Base-by-base conservation (phyloP, 2,113 vertebrate species). In the Raja brachyura region DNA sequence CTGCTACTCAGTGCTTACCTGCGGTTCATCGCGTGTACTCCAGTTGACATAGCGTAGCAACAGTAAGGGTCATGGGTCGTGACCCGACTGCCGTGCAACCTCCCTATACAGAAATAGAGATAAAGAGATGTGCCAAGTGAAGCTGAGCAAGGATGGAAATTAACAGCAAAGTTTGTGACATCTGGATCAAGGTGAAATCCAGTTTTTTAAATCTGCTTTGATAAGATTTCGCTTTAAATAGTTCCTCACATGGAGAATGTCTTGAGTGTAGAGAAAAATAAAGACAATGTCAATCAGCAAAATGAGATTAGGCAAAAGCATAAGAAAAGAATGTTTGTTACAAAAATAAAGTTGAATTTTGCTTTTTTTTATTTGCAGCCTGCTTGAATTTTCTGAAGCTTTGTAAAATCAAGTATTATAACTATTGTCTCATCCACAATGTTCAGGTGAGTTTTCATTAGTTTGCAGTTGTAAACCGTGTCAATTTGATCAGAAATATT, bases 341-440 rank as follows among this genome's bases (percentile, higher is more conserved):
- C 13, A 63, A 93, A 93, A 74, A 93, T 93, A 33, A 8, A 10
- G 31, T 92, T 92, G 39, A 54, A 14, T 94, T 86, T 94, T 94
- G 93, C 90, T 93, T 94, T 20, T 86, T 85, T 93, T 95, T 95
- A 95, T 88, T 95, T 96, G 28, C 96, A 99, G 99, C 98, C 76
- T 98, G 96, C 90, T 95, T 98, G 93, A 99, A 99, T 96, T 99
- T 99, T 93, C 94, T 99, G 95, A 99, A 99, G 94, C 96, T 99
- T 94, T 99, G 99, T 96, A 99, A 99, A 96, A 98, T 97, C 95
- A 99, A 99, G 93, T 98, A 98, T 94, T 99, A 99, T 95, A 99
- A 99, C 95, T 99, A 98, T 93, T 99, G 98, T 93, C 98, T 99
- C 93, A 95, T 99, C 95, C 97, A 99, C 95, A 99, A 97, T 97